Evolutionary conservation across 2,888 invertebrate genomes (phyloP).

Genomic region (Abscondita cerata): DNA sequence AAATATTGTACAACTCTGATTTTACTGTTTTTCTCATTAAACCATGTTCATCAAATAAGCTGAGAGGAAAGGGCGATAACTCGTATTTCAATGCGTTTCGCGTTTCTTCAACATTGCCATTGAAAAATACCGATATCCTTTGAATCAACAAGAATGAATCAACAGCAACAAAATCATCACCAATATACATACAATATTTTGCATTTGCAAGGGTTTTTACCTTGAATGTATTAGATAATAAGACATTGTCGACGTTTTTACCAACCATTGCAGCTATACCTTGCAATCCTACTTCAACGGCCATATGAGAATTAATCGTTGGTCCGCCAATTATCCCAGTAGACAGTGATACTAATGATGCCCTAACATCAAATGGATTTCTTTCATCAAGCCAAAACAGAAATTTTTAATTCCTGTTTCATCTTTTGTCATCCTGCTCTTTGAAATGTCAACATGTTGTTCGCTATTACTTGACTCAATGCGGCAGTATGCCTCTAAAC

Average conservation of each 20-base stretch:
- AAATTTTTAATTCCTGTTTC: neutral
- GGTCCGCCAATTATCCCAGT: slow-evolving; percentile 6
- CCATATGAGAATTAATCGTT: slow-evolving; percentile 1
- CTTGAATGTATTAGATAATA: slow-evolving; percentile 2
- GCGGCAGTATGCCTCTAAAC: too few species aligned
- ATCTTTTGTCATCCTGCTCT: slow-evolving; percentile 6
- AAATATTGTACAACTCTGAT: neutral
- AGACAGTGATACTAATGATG: neutral
- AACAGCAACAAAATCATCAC: neutral
- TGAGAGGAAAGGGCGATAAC: neutral
- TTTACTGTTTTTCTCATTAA: slow-evolving; percentile 1
- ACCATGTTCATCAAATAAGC: too few species aligned
- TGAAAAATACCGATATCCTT: too few species aligned
- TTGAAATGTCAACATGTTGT: slow-evolving; percentile 1
- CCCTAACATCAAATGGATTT: neutral
- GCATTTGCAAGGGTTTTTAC: slow-evolving; percentile 1
- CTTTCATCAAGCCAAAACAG: neutral
- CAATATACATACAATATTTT: neutral
- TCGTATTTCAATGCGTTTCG: neutral
- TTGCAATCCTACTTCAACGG: neutral
- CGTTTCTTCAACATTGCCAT: neutral
- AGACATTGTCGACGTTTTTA: neutral
- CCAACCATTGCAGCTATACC: slow-evolving; percentile 1
- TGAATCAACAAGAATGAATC: slow-evolving; percentile 1
- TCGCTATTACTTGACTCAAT: too few species aligned